Evolutionary conservation across 1,140 invertebrate genomes (phyloP).

Genomic region (Caenorhabditis briggsae): DNA sequence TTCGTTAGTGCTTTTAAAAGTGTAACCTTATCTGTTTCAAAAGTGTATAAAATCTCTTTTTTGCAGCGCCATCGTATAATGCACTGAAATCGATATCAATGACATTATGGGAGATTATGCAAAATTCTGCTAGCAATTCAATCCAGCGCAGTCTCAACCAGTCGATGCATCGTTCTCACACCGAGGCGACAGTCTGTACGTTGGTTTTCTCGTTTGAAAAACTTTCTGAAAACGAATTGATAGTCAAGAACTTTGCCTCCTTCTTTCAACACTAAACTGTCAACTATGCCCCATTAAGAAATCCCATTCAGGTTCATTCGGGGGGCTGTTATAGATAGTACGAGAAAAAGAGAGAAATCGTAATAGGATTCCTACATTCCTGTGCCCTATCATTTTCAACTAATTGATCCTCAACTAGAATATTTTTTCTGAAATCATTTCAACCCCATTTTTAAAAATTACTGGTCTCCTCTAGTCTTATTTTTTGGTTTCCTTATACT

Average conservation of each 20-base stretch:
- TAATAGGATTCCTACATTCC: slow-evolving; percentile 5
- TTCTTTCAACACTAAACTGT: slow-evolving; percentile 40
- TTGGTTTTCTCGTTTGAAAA: background rate
- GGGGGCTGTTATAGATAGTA: background rate
- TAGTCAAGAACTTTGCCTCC: slow-evolving; percentile 40
- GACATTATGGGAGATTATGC: slow-evolving; percentile 81
- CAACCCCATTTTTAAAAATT: background rate
- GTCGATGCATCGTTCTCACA: slow-evolving; percentile 61
- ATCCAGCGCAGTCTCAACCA: slow-evolving; percentile 75
- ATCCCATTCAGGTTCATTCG: slow-evolving; percentile 24
- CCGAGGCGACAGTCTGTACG: slow-evolving; percentile 59
- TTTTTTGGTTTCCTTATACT: background rate
- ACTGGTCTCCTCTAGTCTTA: background rate
- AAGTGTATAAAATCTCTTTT: slow-evolving; percentile 50
- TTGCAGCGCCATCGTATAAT: slow-evolving; percentile 80
- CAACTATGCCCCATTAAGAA: slow-evolving; percentile 12
- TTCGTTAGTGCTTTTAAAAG: background rate
- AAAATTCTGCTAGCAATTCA: slow-evolving; percentile 76
- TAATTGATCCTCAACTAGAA: slow-evolving; percentile 9
- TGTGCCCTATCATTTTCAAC: background rate
- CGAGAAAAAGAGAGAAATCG: background rate
- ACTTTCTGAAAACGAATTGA: slow-evolving; percentile 20
- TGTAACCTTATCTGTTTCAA: slow-evolving; percentile 27
- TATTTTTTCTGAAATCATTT: background rate
- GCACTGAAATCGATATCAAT: slow-evolving; percentile 80